Percentiles rank a stretch among this genome's conserved stretches.
Conservation (phyloP, 2,888 invertebrate genomes). For the Drosophila meridiana region DNA sequence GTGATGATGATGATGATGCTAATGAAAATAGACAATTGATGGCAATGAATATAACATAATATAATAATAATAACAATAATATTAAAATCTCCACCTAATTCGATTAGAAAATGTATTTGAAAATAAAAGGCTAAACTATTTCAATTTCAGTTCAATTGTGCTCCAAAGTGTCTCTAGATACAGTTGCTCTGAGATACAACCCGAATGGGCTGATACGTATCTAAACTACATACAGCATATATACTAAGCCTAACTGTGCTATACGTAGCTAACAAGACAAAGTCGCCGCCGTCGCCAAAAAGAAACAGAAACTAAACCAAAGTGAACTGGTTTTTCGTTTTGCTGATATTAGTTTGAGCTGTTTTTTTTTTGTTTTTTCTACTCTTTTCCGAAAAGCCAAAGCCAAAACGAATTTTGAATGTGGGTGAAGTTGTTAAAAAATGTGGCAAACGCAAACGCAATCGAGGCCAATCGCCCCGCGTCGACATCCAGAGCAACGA, state of each 20-base stretch:
- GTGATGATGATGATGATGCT: neutral
- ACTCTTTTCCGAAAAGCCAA: constrained; percentile 49
- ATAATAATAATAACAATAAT: neutral
- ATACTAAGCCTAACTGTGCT: constrained; percentile 1
- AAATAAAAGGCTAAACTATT: neutral
- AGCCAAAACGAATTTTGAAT: constrained; percentile 78
- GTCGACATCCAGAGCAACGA: constrained; percentile 39
- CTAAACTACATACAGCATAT: neutral
- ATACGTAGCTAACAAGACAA: constrained; percentile 46
- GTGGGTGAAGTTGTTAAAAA: constrained; percentile 78
- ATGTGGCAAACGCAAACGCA: constrained; percentile 68
- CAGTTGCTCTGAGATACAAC: neutral
- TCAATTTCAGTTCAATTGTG: neutral
- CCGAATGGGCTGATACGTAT: constrained; percentile 3
- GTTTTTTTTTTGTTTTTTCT: neutral
- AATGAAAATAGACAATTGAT: too few species aligned
- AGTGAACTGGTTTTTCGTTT: constrained; percentile 50
- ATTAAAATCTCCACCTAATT: neutral
- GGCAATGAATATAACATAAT: neutral
- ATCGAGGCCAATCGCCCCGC: constrained; percentile 63
- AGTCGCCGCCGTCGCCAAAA: constrained; percentile 37
- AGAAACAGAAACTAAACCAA: constrained; percentile 47
- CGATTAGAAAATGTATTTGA: neutral
- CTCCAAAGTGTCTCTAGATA: constrained; percentile 1
- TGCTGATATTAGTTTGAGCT: constrained; percentile 26